These are phyloP conservation scores for Drosophila pallidifrons DNA, from an alignment of 1,140 invertebrate species.

Conservation along the genomic window DNA sequence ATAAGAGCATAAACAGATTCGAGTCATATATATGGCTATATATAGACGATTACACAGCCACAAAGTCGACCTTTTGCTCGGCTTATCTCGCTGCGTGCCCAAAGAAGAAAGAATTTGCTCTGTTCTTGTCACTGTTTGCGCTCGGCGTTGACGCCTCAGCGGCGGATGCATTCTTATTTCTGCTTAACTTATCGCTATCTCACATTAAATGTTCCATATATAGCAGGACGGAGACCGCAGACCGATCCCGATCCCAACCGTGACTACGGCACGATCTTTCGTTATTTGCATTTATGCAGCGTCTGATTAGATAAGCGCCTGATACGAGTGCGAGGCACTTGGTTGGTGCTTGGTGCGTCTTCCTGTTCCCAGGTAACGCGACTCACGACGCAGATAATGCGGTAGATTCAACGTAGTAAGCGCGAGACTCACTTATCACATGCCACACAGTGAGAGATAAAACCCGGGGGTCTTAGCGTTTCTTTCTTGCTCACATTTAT, in stretches of 20 bases:
- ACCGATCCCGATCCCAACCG: constrained; percentile 14
- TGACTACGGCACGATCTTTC: constrained; percentile 59
- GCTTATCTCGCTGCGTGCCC: constrained; percentile 50
- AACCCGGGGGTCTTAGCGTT: constrained; percentile 68
- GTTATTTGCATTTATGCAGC: constrained; percentile 81
- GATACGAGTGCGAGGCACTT: constrained; percentile 40
- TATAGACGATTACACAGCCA: constrained; percentile 37
- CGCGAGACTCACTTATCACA: constrained; percentile 62
- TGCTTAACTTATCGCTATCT: constrained; percentile 67
- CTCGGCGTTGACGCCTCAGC: constrained; percentile 54
- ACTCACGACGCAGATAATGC: constrained; percentile 63
- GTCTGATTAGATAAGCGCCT: constrained; percentile 73
- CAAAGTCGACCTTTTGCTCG: constrained; percentile 57
- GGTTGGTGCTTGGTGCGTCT: constrained; percentile 47
- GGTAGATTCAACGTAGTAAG: constrained; percentile 58
- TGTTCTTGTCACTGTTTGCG: constrained; percentile 77
- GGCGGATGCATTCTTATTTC: constrained; percentile 67
- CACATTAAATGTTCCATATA: constrained; percentile 51
- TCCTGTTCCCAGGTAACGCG: constrained; percentile 69
- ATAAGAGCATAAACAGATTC: constrained; percentile 68
- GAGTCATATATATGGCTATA: constrained; percentile 51
- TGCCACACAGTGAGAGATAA: constrained; percentile 51
- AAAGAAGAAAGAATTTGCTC: constrained; percentile 81
- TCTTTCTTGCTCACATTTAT: constrained; percentile 64
- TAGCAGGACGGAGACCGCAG: neutral